A percentile compares a stretch with the other conserved stretches of the same genome.
Conservation (phyloP, 2,888 invertebrate species). For the Conistra vaccinii region DNA sequence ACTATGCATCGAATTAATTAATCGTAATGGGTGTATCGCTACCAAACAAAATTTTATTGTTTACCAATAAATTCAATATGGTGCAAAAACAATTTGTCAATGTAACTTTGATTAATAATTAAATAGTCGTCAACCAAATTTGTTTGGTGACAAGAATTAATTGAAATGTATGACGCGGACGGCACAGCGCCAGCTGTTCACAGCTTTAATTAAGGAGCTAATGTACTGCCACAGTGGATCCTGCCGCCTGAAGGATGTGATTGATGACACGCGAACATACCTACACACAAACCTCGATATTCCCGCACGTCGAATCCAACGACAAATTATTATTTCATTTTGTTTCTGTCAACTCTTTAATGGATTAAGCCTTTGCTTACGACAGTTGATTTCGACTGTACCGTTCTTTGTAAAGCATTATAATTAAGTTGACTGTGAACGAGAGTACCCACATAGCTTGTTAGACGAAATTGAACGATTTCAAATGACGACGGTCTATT, state of each 20-base stretch:
- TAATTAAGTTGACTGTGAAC: conserved; percentile 48
- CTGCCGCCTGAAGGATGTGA: conserved; percentile 80
- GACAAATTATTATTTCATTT: conserved; percentile 81
- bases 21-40: conserved; percentile 18
- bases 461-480: conserved; percentile 43
- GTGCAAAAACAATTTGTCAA: conserved; percentile 73
- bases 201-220: conserved; percentile 88
- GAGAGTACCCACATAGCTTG: conserved; percentile 32
- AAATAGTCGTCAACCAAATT: conserved; percentile 81
- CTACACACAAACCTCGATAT: conserved; percentile 57
- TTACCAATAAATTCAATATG: conserved; percentile 61
- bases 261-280: conserved; percentile 80
- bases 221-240: conserved; percentile 81
- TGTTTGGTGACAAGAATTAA: conserved; percentile 87
- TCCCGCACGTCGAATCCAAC: conserved; percentile 67
- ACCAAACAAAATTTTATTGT: conserved; percentile 44
- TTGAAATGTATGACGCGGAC: conserved; percentile 86
- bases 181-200: conserved; percentile 83
- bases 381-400: conserved; percentile 64
- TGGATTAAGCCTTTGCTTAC: conserved; percentile 72
- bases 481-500: conserved; percentile 43
- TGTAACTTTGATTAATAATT: conserved; percentile 77
- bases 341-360: conserved; percentile 77
- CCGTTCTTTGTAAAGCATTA: conserved; percentile 38
- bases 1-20: conserved; percentile 29